A percentile compares a stretch with the other conserved stretches of the same genome.
phyloP scores from a whole-genome alignment of 2,113 vertebrate genomes.

The Haplochromis vanheusdeni region DNA sequence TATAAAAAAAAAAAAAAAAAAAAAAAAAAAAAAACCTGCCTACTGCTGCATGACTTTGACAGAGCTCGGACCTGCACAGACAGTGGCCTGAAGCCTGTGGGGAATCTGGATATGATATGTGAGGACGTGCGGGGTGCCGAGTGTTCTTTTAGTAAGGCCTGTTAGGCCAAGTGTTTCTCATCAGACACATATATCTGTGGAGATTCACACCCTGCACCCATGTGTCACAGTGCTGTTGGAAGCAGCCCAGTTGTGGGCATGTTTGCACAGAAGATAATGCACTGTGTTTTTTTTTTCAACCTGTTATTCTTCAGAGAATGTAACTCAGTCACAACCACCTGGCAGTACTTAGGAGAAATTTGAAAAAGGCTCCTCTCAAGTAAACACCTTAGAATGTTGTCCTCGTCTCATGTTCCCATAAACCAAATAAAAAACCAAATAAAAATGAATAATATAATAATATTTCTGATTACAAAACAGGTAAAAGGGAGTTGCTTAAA shows the following conservation, averaged over 20 bases:
- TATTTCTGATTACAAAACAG: not conserved
- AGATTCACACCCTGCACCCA: conserved; percentile 25
- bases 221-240: conserved; percentile 5
- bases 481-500: not conserved
- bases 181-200: conserved; percentile 25
- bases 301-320: not conserved
- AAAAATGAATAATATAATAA: not conserved
- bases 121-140: not conserved
- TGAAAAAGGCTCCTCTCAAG: not conserved
- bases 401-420: not conserved
- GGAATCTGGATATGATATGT: not conserved
- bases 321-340: conserved; percentile 11
- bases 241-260: not conserved
- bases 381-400: not conserved
- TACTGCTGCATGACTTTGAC: not conserved
- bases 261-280: conserved; percentile 2
- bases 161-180: conserved; percentile 25
- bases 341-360: not conserved
- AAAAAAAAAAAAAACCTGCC: too few relatives aligned
- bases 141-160: not conserved
- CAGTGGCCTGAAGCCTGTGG: not conserved
- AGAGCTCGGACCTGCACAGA: not conserved
- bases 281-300: not conserved
- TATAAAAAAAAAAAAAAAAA: too few relatives aligned
- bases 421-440: not conserved